Conservation (phyloP, 1,140 invertebrate species). For the Centruroides sculpturatus region DNA sequence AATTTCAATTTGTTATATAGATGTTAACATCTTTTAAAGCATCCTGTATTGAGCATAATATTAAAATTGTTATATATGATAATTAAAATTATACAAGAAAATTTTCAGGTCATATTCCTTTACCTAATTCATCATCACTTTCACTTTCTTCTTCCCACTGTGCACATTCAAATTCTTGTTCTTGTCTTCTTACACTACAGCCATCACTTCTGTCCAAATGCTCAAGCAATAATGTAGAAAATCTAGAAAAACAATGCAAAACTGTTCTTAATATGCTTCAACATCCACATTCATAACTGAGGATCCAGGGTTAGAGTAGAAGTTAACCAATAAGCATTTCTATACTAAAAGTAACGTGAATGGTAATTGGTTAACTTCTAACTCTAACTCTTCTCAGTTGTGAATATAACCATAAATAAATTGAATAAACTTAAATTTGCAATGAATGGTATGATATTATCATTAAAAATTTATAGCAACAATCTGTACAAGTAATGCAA, state of each 20-base stretch:
- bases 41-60: not conserved
- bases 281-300: not conserved
- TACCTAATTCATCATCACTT: constrained; percentile 4
- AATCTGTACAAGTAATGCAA: too few species aligned
- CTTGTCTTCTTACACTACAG: constrained; percentile 44
- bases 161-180: constrained; percentile 39
- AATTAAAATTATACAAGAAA: not conserved
- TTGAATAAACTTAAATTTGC: too few species aligned
- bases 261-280: not conserved
- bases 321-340: too few species aligned
- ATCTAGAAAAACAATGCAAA: constrained; percentile 13
- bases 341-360: too few species aligned
- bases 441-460: too few species aligned
- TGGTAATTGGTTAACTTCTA: too few species aligned
- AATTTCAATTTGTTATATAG: too few species aligned
- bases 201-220: constrained; percentile 41
- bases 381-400: too few species aligned
- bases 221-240: constrained; percentile 31
- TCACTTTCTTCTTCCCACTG: constrained; percentile 35
- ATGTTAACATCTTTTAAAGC: too few species aligned
- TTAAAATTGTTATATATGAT: not conserved
- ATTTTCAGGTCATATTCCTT: not conserved
- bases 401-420: too few species aligned
- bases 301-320: too few species aligned
- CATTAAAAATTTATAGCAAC: too few species aligned